Evolutionary conservation across 2,888 invertebrate genomes (phyloP), one percentile per base, ranked within the genome.

Genomic region (Ormyrus pomaceus): DNA sequence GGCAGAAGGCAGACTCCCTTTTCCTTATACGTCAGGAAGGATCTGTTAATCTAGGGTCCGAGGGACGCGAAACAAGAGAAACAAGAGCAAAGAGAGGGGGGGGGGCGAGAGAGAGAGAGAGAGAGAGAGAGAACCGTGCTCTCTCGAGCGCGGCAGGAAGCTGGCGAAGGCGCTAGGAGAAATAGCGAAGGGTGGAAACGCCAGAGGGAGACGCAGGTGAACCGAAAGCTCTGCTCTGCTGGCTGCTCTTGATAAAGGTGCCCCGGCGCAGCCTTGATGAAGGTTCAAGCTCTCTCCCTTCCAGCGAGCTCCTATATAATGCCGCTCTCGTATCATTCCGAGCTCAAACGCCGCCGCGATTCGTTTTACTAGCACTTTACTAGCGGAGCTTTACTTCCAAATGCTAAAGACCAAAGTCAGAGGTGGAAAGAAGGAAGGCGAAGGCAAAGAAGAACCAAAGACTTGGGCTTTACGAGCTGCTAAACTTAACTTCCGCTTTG

Each of bases 241-340:
- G 66, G 68, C 34, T 34, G 34, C 34, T 34, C 34, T 34, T 34
- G 34, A 34, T 34, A 34, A 34, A 34, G 80, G 71, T 69, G 66
- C 65, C 34, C 34, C 83, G 87, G 84, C 86, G 87, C 89, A 90
- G 88, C 90, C 89, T 88, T 90, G 90, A 90, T 90, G 90, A 90
- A 90, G 90, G 90, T 90, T 90, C 89, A 89, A 87, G 86, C 87
- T 58, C 46, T 64, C 73, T 86, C 5, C 46, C 50, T 73, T 46
- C 87, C 88, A 34, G 34, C 87, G 87, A 89, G 88, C 87, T 86
- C 85, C 84, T 86, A 34, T 34, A 34, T 34, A 34, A 34, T 34
- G 34, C 34, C 34, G 34, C 34, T 34, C 34, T 34, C 34, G 34
- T 34, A 34, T 34, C 34, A 34, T 34, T 34, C 34, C 34, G 34